Base-by-base conservation (phyloP, 2,797 vertebrate genomes). In the Platyrinchus mystaceus region DNA sequence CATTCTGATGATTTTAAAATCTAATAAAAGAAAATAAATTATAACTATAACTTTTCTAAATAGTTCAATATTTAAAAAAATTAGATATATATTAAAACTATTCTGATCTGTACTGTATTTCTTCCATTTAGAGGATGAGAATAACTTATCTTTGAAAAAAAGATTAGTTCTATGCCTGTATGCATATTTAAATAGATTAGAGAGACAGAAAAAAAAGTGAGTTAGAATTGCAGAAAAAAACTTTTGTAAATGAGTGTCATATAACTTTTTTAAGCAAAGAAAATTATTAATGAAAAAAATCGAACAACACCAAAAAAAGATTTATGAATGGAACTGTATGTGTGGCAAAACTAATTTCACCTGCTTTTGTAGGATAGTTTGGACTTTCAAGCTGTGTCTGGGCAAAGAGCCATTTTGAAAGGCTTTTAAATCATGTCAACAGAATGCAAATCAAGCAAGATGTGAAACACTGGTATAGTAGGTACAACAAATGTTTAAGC, bases 301-400 rank as follows among this genome's bases (percentile, higher is more conserved):
- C 37, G 47, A 69, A 71, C 71, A 52, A 62, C 30, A 53, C 10
- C 62, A 22, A 93, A 89, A 10, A 62, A 89, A 94, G 83, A 94
- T 95, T 95, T 95, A 84, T 90, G 71, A 95, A 94, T 91, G 74
- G 70, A 95, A 88, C 27, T n/a, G 14, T 68, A 68, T 43, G 5
- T 82, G 52, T 71, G 58, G 32, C 85, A 85, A 90, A 94, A 69
- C 4, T 36, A 84, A 91, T 95, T 87, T 89, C 83, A 93, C 76
- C 76, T 92, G 53, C 46, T 92, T 96, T 93, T 90, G 36, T 85
- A 34, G n/a, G 37, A 60, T 49, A 94, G 59, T 75, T 95, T 80
- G 58, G 58, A 75, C 94, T 78, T 78, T 93, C 76, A 95, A 83
- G 58, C 78, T 89, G 69, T 66, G 41, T 52, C 79, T 88, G 74